A percentile compares a stretch with the other conserved stretches of the same genome.
These are phyloP conservation scores for Drosophila basisetae DNA, from an alignment of 2,888 invertebrate genomes.

Conservation along the genomic window DNA sequence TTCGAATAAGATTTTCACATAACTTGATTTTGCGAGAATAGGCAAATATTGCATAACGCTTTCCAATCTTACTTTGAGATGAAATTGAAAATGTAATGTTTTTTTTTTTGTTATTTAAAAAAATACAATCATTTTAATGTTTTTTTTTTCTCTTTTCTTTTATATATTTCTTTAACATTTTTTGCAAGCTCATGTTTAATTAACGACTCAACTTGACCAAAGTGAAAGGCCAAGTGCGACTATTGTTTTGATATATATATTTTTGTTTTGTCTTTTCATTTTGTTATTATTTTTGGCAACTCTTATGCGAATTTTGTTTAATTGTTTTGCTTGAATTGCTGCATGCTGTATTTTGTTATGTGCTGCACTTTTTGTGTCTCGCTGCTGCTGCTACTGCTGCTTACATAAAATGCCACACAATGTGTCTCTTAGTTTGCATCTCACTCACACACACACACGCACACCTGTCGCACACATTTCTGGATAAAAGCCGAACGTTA, in stretches of 20 bases:
- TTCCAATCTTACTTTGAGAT: neutral
- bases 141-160: too few species aligned
- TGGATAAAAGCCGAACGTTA: constrained; percentile 40
- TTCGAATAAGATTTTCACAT: neutral
- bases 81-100: neutral
- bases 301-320: constrained; percentile 37
- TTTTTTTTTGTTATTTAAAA: neutral
- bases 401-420: constrained; percentile 60
- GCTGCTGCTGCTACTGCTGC: constrained; percentile 6
- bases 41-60: too few species aligned
- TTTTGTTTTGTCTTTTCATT: constrained; percentile 11
- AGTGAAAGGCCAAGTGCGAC: constrained; percentile 55
- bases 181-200: constrained; percentile 19
- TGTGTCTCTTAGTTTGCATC: constrained; percentile 26
- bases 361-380: constrained; percentile 56
- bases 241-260: constrained; percentile 7
- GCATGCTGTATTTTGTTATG: constrained; percentile 57
- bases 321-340: constrained; percentile 52
- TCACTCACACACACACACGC: constrained; percentile 10
- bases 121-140: neutral
- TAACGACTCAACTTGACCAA: constrained; percentile 10
- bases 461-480: constrained; percentile 40
- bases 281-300: constrained; percentile 11
- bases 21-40: too few species aligned
- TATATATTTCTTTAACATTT: neutral